Base-by-base conservation (phyloP, 2,113 vertebrate species). In the Sinocyclocheilus grahami region DNA sequence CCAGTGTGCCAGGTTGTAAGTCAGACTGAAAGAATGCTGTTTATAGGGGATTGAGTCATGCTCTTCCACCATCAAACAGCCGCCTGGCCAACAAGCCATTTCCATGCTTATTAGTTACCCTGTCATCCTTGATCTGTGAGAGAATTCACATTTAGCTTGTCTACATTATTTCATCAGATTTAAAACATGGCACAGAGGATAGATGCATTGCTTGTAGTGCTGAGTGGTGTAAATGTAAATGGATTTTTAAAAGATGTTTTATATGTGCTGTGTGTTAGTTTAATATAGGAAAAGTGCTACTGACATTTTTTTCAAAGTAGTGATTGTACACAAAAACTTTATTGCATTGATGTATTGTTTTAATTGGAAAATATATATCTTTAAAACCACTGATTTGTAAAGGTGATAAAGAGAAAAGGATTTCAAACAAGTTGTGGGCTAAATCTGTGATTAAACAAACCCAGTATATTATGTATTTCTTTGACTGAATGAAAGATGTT, bases 11-110 rank as follows among this genome's bases (percentile, higher is more conserved):
- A 86, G 82, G 86, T 82, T 63, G 22, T 87, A 85, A 75, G 75
- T 90, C 86, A 87, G 65, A 62, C 77, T 33, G 27, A 77, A 87
- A 85, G 86, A 89, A 89, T 90, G 81, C 58, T 87, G 86, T 89
- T 90, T 87, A 90, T 87, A 78, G 78, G 81, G 62, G 87, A 87
- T 78, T 86, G 65, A 88, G 67, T 80, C 78, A 83, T n/a, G 42
- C 76, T 82, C 58, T 22, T 42, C 58, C 65, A 85, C 60, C 82
- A 80, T 74, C 27, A 24, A 65, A 63, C 58, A 39, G 22, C 72
- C 72, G 10, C 24, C 63, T 55, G 2, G 30, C 42, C 22, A 13
- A 6, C 48, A 53, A 22, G 14, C 30, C 74, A 14, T 48, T 60
- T 78, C 84, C 27, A 24, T n/a, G 10, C 22, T 72, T 77, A 78